Base-by-base conservation (phyloP, 1,140 invertebrate genomes). In the Antheraea pernyi region DNA sequence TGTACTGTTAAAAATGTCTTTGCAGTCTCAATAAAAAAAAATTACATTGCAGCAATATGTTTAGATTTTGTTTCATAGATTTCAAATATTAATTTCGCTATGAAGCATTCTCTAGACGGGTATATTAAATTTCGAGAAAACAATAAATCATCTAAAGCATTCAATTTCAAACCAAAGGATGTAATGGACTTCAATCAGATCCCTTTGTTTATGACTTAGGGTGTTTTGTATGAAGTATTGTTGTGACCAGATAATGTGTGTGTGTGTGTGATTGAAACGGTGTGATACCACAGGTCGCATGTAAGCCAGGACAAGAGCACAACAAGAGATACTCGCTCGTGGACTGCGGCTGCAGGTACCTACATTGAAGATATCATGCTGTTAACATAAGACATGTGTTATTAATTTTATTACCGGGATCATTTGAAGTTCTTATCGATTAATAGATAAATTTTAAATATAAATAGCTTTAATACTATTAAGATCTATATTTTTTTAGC, bases 261-360 rank as follows among this genome's bases (percentile, higher is more conserved):
- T 80, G 67, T 80, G 73, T 81, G 76, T 82, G 80, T 87, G 79
- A 83, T 82, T 86, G 72, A 80, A 83, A 67, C 58, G 39, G 76
- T 82, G 71, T 79, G 76, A 83, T 88, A 78, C 82, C 71, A 69
- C 89, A 91, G 89, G 86, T 91, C 89, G 67, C 86, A 91, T 84
- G 84, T 88, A 73, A 85, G 82, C 82, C 86, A 87, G 79, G 88
- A 91, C 78, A 91, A 91, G 83, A 77, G 76, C 53, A 78, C 88
- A 59, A 72, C 83, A 59, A 74, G 88, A 79, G 89, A 91, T 58
- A 78, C 83, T 0, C 77, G 89, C n/a, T 75, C 84, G 19, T 91
- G 89, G 89, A 89, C 80, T 8, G 65, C 79, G 30, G 79, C 82
- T 19, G 76, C 89, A 91, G 89, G 89, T 91, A 88, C 58, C 19